Base-by-base conservation (phyloP, 2,888 invertebrate species). In the Boloria selene region DNA sequence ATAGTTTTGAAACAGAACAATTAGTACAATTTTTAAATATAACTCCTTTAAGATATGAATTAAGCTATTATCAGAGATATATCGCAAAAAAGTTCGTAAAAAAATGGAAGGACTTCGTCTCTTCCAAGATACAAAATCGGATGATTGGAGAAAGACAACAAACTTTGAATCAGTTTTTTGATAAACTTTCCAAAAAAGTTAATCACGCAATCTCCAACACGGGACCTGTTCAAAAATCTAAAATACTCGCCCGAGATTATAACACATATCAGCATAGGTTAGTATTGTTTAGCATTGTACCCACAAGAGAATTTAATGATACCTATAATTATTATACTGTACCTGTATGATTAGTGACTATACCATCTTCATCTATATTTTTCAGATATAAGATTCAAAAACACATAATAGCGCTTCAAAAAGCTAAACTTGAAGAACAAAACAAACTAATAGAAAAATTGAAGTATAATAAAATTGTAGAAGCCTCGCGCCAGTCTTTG, bases 401-500 rank as follows among this genome's bases (percentile, higher is more conserved):
- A 78, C 93, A 94, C 72, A 95, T 96, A 52, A 96, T 96, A 67
- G 94, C 95, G 38, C 83, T 94, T 38, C 96, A 96, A 81, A 95
- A 94, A 79, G 85, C 93, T 1, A 96, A 96, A 84, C 80, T 96
- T 67, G 94, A 95, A 67, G 94, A 95, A 67, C 96, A 96, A 81
- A 94, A 94, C 73, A 93, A 94, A 75, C 79, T 95, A n/a, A 96
- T 96, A 65, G 94, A 95, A 79, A 94, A 96, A 77, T 83, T 96
- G 0, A 95, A 95, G 78, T 86, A 96, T 61, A 94, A 95, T 65
- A 95, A 94, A 82, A 93, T 96, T 31, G 87, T 94, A 53, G 94
- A 95, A 71, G 95, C 95, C 65, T 93, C 95, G 0, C 92, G 92
- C 59, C 92, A 94, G 67, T 94, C 94, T 0, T 82, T 93, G 0